phyloP scores from a whole-genome alignment of 2,888 invertebrate genomes.

The Operophtera brumata region DNA sequence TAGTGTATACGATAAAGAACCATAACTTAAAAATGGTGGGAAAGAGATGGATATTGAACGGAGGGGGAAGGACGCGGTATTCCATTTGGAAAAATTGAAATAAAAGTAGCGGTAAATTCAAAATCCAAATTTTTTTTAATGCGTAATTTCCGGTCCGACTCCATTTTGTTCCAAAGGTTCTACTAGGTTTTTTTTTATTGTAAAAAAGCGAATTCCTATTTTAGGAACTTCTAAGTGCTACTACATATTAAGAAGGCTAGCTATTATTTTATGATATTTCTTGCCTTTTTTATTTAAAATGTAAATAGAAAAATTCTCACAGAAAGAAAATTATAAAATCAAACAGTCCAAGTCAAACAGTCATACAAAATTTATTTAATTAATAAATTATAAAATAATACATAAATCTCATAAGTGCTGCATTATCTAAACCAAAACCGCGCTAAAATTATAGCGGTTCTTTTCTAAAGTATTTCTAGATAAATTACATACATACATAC shows the following conservation, averaged over 20 bases:
- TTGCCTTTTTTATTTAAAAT: too few relatives aligned
- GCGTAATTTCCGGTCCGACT: slow-evolving; percentile 19
- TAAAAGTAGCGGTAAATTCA: slow-evolving; percentile 51
- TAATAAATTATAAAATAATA: neutral
- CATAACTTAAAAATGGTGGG: slow-evolving; percentile 62
- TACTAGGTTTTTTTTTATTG: slow-evolving; percentile 14
- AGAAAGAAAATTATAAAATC: neutral
- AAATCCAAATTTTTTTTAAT: slow-evolving; percentile 29
- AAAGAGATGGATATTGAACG: slow-evolving; percentile 55
- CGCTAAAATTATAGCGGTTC: too few relatives aligned
- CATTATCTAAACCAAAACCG: too few relatives aligned
- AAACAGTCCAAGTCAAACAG: neutral
- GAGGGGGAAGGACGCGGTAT: slow-evolving; percentile 72
- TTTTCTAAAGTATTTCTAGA: too few relatives aligned
- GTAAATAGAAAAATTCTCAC: too few relatives aligned
- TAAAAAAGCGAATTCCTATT: neutral
- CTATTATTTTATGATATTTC: too few relatives aligned
- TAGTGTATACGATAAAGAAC: slow-evolving; percentile 51
- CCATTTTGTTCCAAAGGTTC: slow-evolving; percentile 24
- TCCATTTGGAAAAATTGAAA: slow-evolving; percentile 51
- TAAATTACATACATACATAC: too few relatives aligned
- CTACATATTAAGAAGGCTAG: too few relatives aligned
- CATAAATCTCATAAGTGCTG: too few relatives aligned
- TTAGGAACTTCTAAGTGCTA: too few relatives aligned
- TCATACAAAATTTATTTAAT: slow-evolving; percentile 27